A percentile compares a stretch with the other conserved stretches of the same genome.
phyloP scores from a whole-genome alignment of 2,888 invertebrate genomes.

The Drosophila cracens region DNA sequence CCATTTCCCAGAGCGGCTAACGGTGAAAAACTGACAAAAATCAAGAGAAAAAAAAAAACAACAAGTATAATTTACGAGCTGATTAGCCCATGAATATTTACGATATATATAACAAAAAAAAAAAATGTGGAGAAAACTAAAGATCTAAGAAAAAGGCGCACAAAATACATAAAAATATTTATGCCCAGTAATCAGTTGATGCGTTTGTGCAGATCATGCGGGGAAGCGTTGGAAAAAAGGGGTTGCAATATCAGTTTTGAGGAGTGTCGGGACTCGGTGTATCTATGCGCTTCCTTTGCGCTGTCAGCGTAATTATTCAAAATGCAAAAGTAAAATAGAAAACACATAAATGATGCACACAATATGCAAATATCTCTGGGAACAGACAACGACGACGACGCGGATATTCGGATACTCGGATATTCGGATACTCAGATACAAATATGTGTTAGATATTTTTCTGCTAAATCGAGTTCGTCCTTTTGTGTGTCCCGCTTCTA shows the following conservation, averaged over 20 bases:
- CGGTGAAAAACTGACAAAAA: slow-evolving; percentile 43
- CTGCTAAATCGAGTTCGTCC: slow-evolving; percentile 76
- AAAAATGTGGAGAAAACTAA: slow-evolving; percentile 26
- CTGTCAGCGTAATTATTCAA: slow-evolving; percentile 70
- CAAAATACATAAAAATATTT: slow-evolving; percentile 76
- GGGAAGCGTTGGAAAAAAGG: slow-evolving; percentile 22
- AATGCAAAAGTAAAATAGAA: slow-evolving; percentile 36
- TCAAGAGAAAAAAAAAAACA: slow-evolving; percentile 30
- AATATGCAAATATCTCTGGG: slow-evolving; percentile 65
- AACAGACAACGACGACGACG: slow-evolving; percentile 26
- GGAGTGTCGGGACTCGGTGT: slow-evolving; percentile 17
- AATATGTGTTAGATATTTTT: slow-evolving; percentile 70
- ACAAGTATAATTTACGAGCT: slow-evolving; percentile 77
- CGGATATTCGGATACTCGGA: too few species aligned
- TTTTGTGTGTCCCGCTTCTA: slow-evolving; percentile 50
- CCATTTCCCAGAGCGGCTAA: slow-evolving; percentile 56
- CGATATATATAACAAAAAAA: slow-evolving; percentile 15
- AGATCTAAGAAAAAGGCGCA: slow-evolving; percentile 52
- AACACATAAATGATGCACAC: slow-evolving; percentile 63
- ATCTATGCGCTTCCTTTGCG: slow-evolving; percentile 67
- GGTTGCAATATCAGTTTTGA: slow-evolving; percentile 39
- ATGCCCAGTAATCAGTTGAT: slow-evolving; percentile 64
- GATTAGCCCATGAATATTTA: slow-evolving; percentile 79
- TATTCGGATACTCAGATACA: slow-evolving; percentile 30
- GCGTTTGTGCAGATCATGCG: slow-evolving; percentile 11